phyloP scores from a whole-genome alignment of 2,888 invertebrate genomes.

The Leptodirus hochenwartii region DNA sequence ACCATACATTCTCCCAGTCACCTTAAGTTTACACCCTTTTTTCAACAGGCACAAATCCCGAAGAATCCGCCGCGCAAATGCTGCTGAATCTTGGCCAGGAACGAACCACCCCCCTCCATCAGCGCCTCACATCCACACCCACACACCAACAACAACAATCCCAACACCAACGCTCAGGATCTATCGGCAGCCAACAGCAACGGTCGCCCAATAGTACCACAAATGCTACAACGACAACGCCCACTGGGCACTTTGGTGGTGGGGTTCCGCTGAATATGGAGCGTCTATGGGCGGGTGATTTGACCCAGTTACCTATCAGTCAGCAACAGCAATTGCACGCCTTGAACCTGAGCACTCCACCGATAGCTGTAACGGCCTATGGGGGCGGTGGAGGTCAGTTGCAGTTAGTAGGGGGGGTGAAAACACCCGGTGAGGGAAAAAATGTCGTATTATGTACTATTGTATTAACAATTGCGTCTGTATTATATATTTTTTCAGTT shows the following conservation, averaged over 20 bases:
- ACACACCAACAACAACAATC: background rate
- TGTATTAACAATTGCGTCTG: too few species aligned
- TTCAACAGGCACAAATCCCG: constrained; percentile 24
- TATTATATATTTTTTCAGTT: too few species aligned
- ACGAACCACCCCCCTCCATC: constrained; percentile 17
- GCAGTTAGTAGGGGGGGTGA: too few species aligned
- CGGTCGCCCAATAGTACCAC: background rate
- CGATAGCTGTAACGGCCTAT: constrained; percentile 9
- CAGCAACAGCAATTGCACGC: constrained; percentile 47
- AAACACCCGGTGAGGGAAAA: too few species aligned
- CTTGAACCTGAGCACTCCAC: constrained; percentile 48
- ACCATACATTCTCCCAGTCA: too few species aligned
- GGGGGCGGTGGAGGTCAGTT: constrained; percentile 7
- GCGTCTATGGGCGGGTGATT: constrained; percentile 75
- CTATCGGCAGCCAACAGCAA: too few species aligned
- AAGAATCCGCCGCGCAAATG: constrained; percentile 42
- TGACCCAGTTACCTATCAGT: constrained; percentile 65
- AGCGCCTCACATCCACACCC: background rate
- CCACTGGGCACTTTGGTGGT: constrained; percentile 18
- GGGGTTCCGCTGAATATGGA: constrained; percentile 67
- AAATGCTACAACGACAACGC: constrained; percentile 1
- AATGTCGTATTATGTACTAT: too few species aligned
- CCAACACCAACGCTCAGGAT: background rate
- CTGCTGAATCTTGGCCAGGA: constrained; percentile 57
- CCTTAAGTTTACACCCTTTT: too few species aligned